phyloP scores from a whole-genome alignment of 1,140 invertebrate genomes.

The Pseudomyrmex sp. region DNA sequence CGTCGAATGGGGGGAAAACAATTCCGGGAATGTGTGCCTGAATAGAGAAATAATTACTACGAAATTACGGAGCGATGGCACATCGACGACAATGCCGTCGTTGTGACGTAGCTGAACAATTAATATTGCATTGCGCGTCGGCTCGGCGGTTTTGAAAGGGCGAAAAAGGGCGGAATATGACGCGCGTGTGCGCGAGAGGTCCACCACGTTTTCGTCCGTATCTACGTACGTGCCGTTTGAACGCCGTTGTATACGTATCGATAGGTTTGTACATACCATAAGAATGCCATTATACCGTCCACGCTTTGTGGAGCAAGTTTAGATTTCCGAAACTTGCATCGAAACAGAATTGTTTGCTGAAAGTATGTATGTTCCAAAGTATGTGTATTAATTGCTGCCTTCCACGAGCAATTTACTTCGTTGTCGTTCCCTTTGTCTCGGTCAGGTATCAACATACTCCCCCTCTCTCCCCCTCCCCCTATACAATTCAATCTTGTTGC shows the following conservation, averaged over 20 bases:
- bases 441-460: slow-evolving; percentile 22
- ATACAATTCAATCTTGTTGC: slow-evolving; percentile 8
- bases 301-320: slow-evolving; percentile 35
- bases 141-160: slow-evolving; percentile 66
- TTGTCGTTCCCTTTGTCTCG: slow-evolving; percentile 8
- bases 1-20: slow-evolving; percentile 52
- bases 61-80: slow-evolving; percentile 70
- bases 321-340: background rate
- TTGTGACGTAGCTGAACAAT: slow-evolving; percentile 71
- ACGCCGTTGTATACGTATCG: background rate
- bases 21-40: slow-evolving; percentile 58
- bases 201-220: slow-evolving; percentile 36
- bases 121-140: slow-evolving; percentile 70
- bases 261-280: slow-evolving; percentile 36
- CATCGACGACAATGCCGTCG: slow-evolving; percentile 63
- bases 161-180: slow-evolving; percentile 63
- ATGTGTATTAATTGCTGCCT: slow-evolving; percentile 33
- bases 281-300: slow-evolving; percentile 27
- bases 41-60: slow-evolving; percentile 60
- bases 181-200: slow-evolving; percentile 24
- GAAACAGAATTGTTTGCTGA: slow-evolving; percentile 5
- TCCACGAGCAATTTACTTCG: slow-evolving; percentile 23
- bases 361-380: slow-evolving; percentile 30
- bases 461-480: background rate
- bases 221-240: slow-evolving; percentile 24